A percentile compares a stretch with the other conserved stretches of the same genome.
These are phyloP conservation scores for Corythornis cristatus DNA, from an alignment of 2,113 vertebrate genomes.

Conservation along the genomic window DNA sequence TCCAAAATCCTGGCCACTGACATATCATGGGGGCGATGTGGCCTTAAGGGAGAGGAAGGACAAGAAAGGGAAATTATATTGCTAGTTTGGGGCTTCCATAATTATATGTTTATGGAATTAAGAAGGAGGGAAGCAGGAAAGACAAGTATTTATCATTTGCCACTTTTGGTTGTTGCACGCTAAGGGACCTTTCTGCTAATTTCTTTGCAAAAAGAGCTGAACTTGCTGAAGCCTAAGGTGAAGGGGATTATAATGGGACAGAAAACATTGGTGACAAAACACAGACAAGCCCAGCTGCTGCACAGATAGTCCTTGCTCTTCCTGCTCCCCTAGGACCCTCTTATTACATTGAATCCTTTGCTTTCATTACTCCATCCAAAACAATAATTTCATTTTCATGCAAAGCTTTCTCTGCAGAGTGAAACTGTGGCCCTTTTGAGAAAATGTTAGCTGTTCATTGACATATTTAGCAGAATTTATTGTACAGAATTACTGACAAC, in stretches of 20 bases:
- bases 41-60: not conserved
- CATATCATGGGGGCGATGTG: not conserved
- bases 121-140: not conserved
- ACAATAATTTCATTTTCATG: not conserved
- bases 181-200: not conserved
- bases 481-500: not conserved
- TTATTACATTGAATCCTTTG: not conserved
- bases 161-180: not conserved
- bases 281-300: not conserved
- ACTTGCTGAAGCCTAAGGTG: not conserved
- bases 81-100: not conserved
- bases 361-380: not conserved
- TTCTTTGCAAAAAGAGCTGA: not conserved
- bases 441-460: not conserved
- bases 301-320: not conserved
- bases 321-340: not conserved
- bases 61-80: not conserved
- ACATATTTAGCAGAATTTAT: not conserved
- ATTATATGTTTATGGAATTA: not conserved
- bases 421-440: not conserved
- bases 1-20: slow-evolving; percentile 19
- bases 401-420: not conserved
- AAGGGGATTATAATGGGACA: not conserved
- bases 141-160: not conserved
- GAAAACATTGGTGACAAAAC: not conserved